Percentiles rank a stretch among this genome's conserved stretches.
Evolutionary conservation across 2,797 vertebrate species (phyloP).

Genomic region (Falco novaeseelandiae): DNA sequence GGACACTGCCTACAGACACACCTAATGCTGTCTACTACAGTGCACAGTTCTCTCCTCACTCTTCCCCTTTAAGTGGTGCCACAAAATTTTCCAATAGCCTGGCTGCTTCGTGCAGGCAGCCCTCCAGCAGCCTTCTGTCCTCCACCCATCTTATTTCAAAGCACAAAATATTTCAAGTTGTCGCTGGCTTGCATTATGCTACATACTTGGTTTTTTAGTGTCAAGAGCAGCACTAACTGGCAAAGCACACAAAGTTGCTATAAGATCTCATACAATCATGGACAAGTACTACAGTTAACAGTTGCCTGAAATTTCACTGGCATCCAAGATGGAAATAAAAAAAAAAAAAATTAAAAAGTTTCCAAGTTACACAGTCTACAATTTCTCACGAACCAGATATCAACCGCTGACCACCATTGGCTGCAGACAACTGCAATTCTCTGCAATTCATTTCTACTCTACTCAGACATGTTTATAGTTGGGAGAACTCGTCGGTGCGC

Average conservation of each 20-base stretch:
- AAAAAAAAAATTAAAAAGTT: accelerated
- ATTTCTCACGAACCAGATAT: neutral
- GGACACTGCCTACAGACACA: neutral
- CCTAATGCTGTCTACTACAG: accelerated
- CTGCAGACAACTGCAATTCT: neutral
- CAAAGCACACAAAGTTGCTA: neutral
- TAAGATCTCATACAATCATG: accelerated
- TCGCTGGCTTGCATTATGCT: neutral
- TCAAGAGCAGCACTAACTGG: neutral
- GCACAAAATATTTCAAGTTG: accelerated
- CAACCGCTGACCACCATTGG: neutral
- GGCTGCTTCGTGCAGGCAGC: neutral
- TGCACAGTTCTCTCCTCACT: neutral
- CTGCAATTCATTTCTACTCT: neutral
- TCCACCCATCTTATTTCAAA: neutral
- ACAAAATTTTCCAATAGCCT: neutral
- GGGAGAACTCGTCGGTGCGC: neutral
- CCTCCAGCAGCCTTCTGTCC: neutral
- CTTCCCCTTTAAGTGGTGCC: neutral
- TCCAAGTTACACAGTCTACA: neutral
- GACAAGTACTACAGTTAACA: neutral
- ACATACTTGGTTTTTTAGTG: accelerated
- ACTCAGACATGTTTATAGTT: neutral
- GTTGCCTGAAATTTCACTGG: neutral
- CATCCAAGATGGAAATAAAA: neutral